Evolutionary conservation across 2,113 vertebrate species (phyloP).

Genomic region (Passer montanus): DNA sequence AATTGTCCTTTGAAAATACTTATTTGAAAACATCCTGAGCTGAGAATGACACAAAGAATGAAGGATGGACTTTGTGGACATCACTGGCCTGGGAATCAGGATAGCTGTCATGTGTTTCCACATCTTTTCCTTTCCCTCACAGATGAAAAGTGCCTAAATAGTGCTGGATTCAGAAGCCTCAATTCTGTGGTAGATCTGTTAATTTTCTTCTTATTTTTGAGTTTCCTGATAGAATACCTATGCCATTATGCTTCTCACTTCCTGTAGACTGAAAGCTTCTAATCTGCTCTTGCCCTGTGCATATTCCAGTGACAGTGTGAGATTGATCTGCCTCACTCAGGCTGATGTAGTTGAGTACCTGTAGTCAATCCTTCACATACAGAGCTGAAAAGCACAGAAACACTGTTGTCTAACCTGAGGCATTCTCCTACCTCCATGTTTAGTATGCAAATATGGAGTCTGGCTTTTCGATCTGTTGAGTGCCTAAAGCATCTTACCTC

Average conservation of each 20-base stretch:
- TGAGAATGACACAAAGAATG: neutral
- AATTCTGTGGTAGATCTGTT: neutral
- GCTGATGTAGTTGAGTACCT: neutral
- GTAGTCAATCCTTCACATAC: neutral
- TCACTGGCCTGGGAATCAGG: neutral
- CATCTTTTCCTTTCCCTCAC: neutral
- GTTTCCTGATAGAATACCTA: neutral
- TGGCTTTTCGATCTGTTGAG: neutral
- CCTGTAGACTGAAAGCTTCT: neutral
- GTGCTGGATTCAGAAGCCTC: neutral
- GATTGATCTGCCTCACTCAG: neutral
- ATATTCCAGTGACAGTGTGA: neutral
- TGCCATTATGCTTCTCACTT: neutral
- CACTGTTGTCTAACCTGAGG: neutral
- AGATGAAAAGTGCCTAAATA: neutral
- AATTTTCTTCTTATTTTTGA: neutral
- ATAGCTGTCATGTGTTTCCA: neutral
- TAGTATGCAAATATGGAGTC: neutral
- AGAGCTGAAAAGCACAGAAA: neutral
- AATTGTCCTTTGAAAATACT: neutral
- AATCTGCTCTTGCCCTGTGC: neutral
- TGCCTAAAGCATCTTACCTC: neutral
- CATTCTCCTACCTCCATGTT: neutral
- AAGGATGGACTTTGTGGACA: neutral
- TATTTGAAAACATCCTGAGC: neutral